Base-by-base conservation (phyloP, 1,140 invertebrate genomes). In the Bombus breviceps region DNA sequence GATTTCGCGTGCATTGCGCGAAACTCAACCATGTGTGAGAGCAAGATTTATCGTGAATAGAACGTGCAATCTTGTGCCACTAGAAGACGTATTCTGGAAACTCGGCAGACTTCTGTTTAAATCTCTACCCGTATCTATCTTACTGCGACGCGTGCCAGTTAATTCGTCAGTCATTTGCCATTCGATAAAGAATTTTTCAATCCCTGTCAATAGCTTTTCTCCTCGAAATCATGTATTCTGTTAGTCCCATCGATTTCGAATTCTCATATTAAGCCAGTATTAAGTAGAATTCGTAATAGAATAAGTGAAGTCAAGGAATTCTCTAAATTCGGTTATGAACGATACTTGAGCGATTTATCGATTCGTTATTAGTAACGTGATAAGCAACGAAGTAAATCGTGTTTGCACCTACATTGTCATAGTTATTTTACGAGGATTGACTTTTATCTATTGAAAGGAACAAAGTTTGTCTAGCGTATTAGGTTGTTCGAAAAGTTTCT, bases 41-140 rank as follows among this genome's bases (percentile, higher is more conserved):
- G 25, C 53, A 77, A 88, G 72, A 89, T 89, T 89, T 89, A 89
- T 89, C 75, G 80, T 34, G 79, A 83, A 89, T 74, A 74, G 68
- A 74, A 47, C 22, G 66, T 47, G 66, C 80, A 88, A 89, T 89
- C 88, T 89, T 89, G 79, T n/a, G 62, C 64, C 22, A 71, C 37
- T 78, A 34, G 47, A 47, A 79, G 83, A 89, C 87, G 83, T 86
- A 72, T 83, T 64, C 75, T 22, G 76, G 72, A 68, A 86, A 80
- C 80, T 86, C 87, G 10, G 12, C 34, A 62, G 59, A 83, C 43
- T 59, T 86, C 87, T 43, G 79, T 88, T 88, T 83, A 83, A 88
- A 89, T 86, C 88, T 88, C 57, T 62, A 32, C 22, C 6, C 75
- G 84, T 64, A 86, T 85, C 88, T 86, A 72, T 89, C 87, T 89